A percentile compares a stretch with the other conserved stretches of the same genome.
phyloP scores from a whole-genome alignment of 2,113 vertebrate genomes.

The Charadrius vociferus region DNA sequence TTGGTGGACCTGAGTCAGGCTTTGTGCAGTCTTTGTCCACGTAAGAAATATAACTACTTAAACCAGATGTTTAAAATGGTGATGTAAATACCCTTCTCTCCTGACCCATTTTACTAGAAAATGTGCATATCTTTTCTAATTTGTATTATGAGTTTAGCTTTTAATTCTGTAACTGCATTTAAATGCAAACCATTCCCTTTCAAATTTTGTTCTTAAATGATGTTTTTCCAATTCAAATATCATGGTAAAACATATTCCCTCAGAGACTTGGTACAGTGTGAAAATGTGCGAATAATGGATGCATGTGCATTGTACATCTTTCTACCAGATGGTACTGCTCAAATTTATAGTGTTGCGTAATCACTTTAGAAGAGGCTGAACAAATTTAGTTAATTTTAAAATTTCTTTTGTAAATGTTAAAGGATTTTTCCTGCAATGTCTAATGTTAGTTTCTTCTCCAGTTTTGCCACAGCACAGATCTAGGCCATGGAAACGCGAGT shows the following conservation, averaged over 20 bases:
- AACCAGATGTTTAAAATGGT: background rate
- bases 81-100: background rate
- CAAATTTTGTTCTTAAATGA: background rate
- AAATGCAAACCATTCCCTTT: background rate
- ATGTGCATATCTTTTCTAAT: background rate
- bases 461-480: background rate
- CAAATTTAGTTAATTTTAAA: conserved; percentile 6
- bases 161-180: background rate
- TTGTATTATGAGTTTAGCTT: background rate
- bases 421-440: background rate
- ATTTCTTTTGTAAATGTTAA: background rate
- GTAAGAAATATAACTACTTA: background rate
- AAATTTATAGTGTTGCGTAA: conserved; percentile 47
- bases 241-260: conserved; percentile 29
- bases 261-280: conserved; percentile 12
- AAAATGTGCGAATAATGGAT: conserved; percentile 38
- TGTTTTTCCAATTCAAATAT: conserved; percentile 48
- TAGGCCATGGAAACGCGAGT: background rate
- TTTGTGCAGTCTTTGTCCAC: background rate
- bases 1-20: background rate
- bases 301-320: conserved; percentile 33
- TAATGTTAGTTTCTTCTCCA: background rate
- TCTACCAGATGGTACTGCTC: conserved; percentile 46
- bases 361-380: conserved; percentile 23
- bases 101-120: background rate